phyloP scores from a whole-genome alignment of 2,113 vertebrate species.

The Sciurus niger region DNA sequence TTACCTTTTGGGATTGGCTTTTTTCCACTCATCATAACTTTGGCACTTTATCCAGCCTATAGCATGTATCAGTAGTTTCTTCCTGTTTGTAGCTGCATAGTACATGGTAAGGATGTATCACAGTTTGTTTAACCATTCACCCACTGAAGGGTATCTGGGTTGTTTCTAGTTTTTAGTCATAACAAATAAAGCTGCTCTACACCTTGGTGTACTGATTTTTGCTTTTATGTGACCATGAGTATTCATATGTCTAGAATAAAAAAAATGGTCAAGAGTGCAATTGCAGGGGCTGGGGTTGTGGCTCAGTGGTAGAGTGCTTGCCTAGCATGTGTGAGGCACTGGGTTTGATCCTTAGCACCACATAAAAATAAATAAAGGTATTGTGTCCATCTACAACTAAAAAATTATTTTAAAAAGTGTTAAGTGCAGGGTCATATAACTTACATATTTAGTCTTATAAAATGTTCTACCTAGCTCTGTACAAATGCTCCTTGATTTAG shows the following conservation, averaged over 20 bases:
- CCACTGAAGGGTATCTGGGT: neutral
- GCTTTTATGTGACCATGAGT: neutral
- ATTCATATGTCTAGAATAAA: neutral
- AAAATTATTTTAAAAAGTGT: too few species aligned
- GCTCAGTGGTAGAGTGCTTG: too few species aligned
- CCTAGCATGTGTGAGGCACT: too few species aligned
- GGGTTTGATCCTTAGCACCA: too few species aligned
- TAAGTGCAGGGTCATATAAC: neutral
- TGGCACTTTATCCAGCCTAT: neutral
- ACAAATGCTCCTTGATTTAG: neutral
- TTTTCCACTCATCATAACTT: too few species aligned
- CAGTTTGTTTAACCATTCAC: neutral
- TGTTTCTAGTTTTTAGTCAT: neutral
- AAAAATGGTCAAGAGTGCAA: neutral
- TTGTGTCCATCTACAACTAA: too few species aligned
- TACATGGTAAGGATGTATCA: too few species aligned
- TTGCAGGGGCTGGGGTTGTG: too few species aligned
- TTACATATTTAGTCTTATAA: neutral
- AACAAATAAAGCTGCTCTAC: neutral
- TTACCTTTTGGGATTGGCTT: neutral
- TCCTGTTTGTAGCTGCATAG: neutral
- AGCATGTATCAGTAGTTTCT: neutral
- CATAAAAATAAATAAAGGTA: too few species aligned
- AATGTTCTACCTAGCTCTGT: neutral
- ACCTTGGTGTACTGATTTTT: neutral